Conservation (phyloP, 2,888 invertebrate genomes). For the Volucella zonaria region DNA sequence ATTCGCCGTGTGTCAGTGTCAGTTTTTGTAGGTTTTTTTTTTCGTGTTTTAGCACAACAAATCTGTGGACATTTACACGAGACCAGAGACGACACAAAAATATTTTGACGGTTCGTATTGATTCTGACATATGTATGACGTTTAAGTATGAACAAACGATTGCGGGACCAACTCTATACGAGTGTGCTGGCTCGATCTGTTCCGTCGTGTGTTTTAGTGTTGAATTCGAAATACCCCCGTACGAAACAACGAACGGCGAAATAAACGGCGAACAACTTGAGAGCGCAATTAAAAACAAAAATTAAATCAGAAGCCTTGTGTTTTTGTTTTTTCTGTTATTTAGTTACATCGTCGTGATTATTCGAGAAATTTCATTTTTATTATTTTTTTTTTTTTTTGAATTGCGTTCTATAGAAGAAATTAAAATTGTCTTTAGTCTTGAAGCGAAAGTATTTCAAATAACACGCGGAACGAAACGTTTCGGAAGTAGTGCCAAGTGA, state of each 20-base stretch:
- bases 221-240: constrained; percentile 63
- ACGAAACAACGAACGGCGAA: constrained; percentile 22
- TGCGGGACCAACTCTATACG: too few relatives aligned
- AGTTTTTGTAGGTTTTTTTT: constrained; percentile 25
- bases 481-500: constrained; percentile 19
- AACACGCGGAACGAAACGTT: constrained; percentile 32
- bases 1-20: constrained; percentile 49
- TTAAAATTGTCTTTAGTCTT: constrained; percentile 24
- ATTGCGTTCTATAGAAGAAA: constrained; percentile 26
- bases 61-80: constrained; percentile 14
- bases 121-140: constrained; percentile 50
- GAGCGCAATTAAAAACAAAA: constrained; percentile 52
- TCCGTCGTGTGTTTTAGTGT: constrained; percentile 39
- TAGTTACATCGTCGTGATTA: constrained; percentile 21
- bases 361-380: not conserved
- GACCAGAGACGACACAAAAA: constrained; percentile 14
- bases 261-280: constrained; percentile 46
- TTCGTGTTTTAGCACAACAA: constrained; percentile 36
- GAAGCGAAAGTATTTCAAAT: not conserved
- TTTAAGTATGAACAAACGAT: not conserved
- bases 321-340: constrained; percentile 34
- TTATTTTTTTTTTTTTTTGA: not conserved
- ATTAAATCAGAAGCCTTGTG: constrained; percentile 67
- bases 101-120: constrained; percentile 39
- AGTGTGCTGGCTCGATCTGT: constrained; percentile 14